Percentiles rank a stretch among this genome's conserved stretches.
phyloP scores from a whole-genome alignment of 2,888 invertebrate species.

The Dromius quadrimaculatus region DNA sequence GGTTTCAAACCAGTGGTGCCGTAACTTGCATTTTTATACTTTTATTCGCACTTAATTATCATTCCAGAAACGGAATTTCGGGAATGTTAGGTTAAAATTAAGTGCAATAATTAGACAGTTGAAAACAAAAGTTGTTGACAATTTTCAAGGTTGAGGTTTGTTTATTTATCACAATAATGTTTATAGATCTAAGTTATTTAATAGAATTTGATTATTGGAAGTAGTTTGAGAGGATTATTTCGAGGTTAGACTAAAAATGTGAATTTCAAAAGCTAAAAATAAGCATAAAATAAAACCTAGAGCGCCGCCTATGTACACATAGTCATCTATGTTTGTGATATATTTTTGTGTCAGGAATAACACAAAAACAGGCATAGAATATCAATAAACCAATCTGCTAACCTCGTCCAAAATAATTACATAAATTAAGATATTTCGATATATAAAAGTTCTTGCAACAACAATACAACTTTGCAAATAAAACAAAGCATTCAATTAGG shows the following conservation, averaged over 20 bases:
- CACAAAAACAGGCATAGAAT: constrained; percentile 20
- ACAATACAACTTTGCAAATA: constrained; percentile 11
- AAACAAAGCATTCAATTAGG: too few relatives aligned
- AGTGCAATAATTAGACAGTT: neutral
- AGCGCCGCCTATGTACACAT: constrained; percentile 19
- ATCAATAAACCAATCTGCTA: constrained; percentile 24
- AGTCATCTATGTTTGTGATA: constrained; percentile 40
- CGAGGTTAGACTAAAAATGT: constrained; percentile 11
- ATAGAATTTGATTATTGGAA: neutral
- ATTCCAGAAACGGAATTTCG: neutral
- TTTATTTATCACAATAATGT: neutral
- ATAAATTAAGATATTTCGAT: constrained; percentile 15
- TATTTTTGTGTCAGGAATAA: constrained; percentile 35
- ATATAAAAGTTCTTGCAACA: constrained; percentile 8
- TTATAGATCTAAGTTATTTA: neutral
- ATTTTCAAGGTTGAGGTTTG: neutral
- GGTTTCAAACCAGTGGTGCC: constrained; percentile 15
- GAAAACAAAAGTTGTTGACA: constrained; percentile 13
- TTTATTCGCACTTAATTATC: neutral
- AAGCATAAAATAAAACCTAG: constrained; percentile 32
- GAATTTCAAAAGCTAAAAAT: constrained; percentile 26
- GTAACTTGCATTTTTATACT: constrained; percentile 15
- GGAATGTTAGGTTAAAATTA: neutral
- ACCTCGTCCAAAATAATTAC: constrained; percentile 25
- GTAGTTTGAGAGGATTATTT: constrained; percentile 1